Evolutionary conservation across 1,140 invertebrate genomes (phyloP).

Genomic region (Cotesia vestalis): DNA sequence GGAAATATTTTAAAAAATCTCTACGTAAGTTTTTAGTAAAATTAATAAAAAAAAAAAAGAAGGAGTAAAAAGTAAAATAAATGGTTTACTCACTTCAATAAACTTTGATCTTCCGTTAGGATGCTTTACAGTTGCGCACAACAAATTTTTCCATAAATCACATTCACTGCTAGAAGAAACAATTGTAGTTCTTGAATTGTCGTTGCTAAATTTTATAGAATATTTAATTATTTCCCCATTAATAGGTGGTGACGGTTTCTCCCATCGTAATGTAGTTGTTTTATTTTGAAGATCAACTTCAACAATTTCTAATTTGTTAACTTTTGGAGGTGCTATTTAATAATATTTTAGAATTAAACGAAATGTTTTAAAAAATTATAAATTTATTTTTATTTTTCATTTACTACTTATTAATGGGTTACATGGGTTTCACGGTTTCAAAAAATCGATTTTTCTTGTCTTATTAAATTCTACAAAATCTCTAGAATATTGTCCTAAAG

Average conservation of each 20-base stretch:
- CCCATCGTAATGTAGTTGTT: constrained; percentile 40
- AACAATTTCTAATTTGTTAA: constrained; percentile 37
- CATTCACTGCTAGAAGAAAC: constrained; percentile 34
- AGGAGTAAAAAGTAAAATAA: neutral
- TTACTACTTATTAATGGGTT: no score
- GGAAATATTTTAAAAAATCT: no score
- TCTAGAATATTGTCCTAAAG: no score
- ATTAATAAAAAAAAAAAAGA: no score
- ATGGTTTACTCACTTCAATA: constrained; percentile 31
- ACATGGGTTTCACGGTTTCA: no score
- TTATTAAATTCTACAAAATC: no score
- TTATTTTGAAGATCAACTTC: constrained; percentile 26
- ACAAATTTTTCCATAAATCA: constrained; percentile 36
- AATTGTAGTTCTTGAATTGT: neutral
- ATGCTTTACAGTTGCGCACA: constrained; percentile 37
- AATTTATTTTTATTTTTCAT: no score
- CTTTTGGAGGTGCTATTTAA: constrained; percentile 40
- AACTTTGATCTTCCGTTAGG: neutral
- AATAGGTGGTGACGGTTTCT: constrained; percentile 35
- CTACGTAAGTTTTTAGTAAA: no score
- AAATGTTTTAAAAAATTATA: no score
- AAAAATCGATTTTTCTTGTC: no score
- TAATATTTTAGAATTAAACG: neutral
- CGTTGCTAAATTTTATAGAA: neutral
- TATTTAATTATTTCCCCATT: constrained; percentile 39